Evolutionary conservation across 2,888 invertebrate species (phyloP), one percentile per base, ranked within the genome.

Genomic region (Agonopterix subpropinquella): DNA sequence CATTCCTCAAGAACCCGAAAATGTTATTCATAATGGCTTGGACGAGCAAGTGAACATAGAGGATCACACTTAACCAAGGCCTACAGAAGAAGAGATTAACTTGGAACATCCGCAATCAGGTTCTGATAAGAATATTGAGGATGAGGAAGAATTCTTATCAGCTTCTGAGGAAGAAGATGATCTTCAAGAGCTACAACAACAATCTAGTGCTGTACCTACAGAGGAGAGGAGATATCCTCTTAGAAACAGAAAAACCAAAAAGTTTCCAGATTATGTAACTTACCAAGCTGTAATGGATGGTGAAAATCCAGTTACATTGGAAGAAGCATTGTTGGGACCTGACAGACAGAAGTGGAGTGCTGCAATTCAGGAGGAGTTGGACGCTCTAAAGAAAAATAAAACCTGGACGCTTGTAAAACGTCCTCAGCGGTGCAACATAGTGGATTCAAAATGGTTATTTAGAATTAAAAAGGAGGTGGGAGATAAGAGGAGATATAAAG

Each of bases 401-500:
- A 37, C 37, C 37, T 37, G 37, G 37, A 37, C 10, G 8, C 37
- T 37, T 9, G 37, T 37, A 8, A 37, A 37, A 10, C 37, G 9
- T 9, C 8, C 37, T 9, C 7, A 5, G 4, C 4, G 4, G 3
- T 4, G n/a, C 4, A 46, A 46, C 18, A 8, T 46, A 1, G 41
- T 41, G 15, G 45, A 46, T 41, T 39, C 45, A n/a, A 46, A 50
- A 44, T 44, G 13, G 41, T 11, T 44, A 13, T 36, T 42, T 41
- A 47, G 36, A 10, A 39, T 11, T 11, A 39, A 37, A 45, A 35
- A 45, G 43, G 43, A 45, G 36, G 39, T 8, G 42, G 39, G 35
- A 10, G 15, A 41, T 39, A 46, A 18, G 41, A 13, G 5, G 36
- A 45, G 41, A 41, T 52, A 51, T 18, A 52, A 53, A 36, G 55